Percentiles rank a stretch among this genome's conserved stretches.
These are phyloP conservation scores for Sycophila texana DNA, from an alignment of 2,888 invertebrate species.

Conservation along the genomic window DNA sequence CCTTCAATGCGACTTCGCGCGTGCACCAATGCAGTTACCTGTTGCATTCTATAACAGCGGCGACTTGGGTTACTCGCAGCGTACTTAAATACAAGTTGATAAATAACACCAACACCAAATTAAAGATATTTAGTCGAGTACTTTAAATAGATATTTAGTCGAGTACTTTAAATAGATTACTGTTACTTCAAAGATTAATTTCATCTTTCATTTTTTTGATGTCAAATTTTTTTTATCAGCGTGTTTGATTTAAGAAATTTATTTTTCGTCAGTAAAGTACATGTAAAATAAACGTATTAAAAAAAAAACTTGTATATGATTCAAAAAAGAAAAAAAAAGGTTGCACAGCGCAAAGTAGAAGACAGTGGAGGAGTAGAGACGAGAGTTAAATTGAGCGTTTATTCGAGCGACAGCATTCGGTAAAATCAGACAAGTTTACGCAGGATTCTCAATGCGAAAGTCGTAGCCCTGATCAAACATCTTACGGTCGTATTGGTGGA, in stretches of 20 bases:
- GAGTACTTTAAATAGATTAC: too few species aligned
- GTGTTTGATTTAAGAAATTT: neutral
- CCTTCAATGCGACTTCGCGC: too few species aligned
- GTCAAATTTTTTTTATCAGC: too few species aligned
- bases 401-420: neutral
- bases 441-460: constrained; percentile 72
- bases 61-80: too few species aligned
- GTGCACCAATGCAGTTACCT: too few species aligned
- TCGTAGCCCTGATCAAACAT: constrained; percentile 71
- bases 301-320: constrained; percentile 1
- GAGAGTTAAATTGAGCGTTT: neutral
- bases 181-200: too few species aligned
- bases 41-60: too few species aligned
- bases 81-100: too few species aligned
- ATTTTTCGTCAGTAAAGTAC: neutral
- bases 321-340: neutral
- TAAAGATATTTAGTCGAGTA: too few species aligned
- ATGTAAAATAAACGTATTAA: neutral
- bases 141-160: too few species aligned
- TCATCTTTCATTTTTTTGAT: too few species aligned
- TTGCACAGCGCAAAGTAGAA: neutral
- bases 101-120: too few species aligned
- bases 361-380: neutral
- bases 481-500: constrained; percentile 68
- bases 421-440: constrained; percentile 60